These are phyloP conservation scores for Hirtodrosophila histrioides DNA, from an alignment of 2,888 invertebrate species.

Conservation along the genomic window DNA sequence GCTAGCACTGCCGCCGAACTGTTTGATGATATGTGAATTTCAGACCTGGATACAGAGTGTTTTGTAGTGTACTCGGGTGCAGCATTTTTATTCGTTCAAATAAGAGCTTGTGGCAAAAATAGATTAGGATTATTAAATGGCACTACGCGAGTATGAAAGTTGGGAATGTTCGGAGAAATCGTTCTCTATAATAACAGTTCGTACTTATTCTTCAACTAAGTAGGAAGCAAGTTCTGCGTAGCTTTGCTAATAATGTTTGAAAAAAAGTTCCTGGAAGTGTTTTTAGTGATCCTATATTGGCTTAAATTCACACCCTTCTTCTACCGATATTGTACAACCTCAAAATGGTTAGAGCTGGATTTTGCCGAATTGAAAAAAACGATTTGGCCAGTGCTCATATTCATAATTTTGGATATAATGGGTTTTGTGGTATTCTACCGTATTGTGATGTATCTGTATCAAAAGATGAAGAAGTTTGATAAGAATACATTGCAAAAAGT, in stretches of 20 bases:
- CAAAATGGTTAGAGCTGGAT: slow-evolving; percentile 4
- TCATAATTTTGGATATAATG: slow-evolving; percentile 5
- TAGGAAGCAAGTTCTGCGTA: background rate
- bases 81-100: too few species aligned
- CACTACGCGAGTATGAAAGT: too few species aligned
- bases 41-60: too few species aligned
- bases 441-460: slow-evolving; percentile 16
- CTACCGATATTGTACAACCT: background rate
- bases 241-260: slow-evolving; percentile 27
- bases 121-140: too few species aligned
- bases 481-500: background rate
- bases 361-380: slow-evolving; percentile 7
- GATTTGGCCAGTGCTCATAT: slow-evolving; percentile 13
- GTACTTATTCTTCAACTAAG: too few species aligned
- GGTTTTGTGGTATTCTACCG: slow-evolving; percentile 6
- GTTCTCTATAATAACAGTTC: too few species aligned
- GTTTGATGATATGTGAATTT: too few species aligned
- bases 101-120: too few species aligned
- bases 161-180: too few species aligned
- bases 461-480: slow-evolving; percentile 3
- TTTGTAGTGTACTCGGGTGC: too few species aligned
- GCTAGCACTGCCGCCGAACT: too few species aligned
- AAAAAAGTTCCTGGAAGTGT: slow-evolving; percentile 26
- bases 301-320: slow-evolving; percentile 2
- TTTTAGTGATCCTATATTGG: slow-evolving; percentile 24